A percentile compares a stretch with the other conserved stretches of the same genome.
phyloP scores from a whole-genome alignment of 2,797 vertebrate species.

The Ciconia nigra region DNA sequence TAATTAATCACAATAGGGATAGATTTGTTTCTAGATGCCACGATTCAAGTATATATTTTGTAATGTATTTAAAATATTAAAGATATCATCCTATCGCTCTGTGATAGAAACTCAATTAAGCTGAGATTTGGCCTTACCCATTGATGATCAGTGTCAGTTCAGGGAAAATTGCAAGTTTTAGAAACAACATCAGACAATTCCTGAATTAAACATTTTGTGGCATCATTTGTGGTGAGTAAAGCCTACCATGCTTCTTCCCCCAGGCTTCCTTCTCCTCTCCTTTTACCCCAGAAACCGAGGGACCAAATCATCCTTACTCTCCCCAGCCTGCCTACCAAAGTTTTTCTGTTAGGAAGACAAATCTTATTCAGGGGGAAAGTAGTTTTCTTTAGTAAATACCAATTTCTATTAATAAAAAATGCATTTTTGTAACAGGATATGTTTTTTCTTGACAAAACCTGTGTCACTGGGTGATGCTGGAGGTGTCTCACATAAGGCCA shows the following conservation, averaged over 20 bases:
- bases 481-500: not conserved
- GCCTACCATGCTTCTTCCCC: not conserved
- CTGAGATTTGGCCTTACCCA: not conserved
- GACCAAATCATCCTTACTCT: not conserved
- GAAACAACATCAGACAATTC: not conserved
- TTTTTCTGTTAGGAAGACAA: not conserved
- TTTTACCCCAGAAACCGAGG: not conserved
- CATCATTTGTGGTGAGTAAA: not conserved
- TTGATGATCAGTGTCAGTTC: not conserved
- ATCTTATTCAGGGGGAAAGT: not conserved
- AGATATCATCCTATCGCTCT: not conserved
- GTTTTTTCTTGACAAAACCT: not conserved
- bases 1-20: not conserved
- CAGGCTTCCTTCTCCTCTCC: not conserved
- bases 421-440: not conserved
- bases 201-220: not conserved
- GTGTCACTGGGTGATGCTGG: not conserved
- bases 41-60: not conserved
- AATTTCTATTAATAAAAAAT: not conserved
- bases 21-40: not conserved
- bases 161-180: not conserved
- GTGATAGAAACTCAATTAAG: not conserved
- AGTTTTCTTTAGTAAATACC: not conserved
- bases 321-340: not conserved
- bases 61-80: not conserved